Evolutionary conservation across 2,888 invertebrate genomes (phyloP).

Genomic region (Plebejus anna): DNA sequence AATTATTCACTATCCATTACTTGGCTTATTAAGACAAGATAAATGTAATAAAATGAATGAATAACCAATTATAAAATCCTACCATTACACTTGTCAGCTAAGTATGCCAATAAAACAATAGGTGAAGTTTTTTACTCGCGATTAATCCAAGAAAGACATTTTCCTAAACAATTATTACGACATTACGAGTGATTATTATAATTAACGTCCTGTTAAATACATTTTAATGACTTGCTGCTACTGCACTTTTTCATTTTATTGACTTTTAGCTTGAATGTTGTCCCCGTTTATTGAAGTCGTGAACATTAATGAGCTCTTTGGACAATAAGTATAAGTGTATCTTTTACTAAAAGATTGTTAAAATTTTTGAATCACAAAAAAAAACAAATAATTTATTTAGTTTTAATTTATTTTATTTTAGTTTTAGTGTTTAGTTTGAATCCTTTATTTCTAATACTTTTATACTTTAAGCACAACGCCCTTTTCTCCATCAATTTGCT

Average conservation of each 20-base stretch:
- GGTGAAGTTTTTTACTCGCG: background rate
- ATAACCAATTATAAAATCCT: conserved; percentile 2
- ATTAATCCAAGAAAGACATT: conserved; percentile 22
- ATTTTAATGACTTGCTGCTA: conserved; percentile 1
- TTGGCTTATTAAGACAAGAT: background rate
- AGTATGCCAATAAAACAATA: conserved; percentile 17
- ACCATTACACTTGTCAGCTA: background rate
- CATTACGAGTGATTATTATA: conserved; percentile 9
- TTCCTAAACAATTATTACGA: conserved; percentile 25
- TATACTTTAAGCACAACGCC: too few relatives aligned
- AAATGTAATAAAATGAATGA: background rate
- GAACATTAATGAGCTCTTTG: too few relatives aligned
- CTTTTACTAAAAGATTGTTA: too few relatives aligned
- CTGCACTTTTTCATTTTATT: background rate
- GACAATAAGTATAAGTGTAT: too few relatives aligned
- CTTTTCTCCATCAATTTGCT: too few relatives aligned
- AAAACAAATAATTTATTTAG: too few relatives aligned
- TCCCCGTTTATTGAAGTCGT: too few relatives aligned
- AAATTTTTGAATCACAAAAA: too few relatives aligned
- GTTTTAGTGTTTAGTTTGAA: too few relatives aligned
- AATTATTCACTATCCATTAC: background rate
- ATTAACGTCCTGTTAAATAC: conserved; percentile 31
- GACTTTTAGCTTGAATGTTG: too few relatives aligned
- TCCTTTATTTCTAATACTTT: too few relatives aligned
- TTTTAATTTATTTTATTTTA: too few relatives aligned